Base-by-base conservation (phyloP, 2,888 invertebrate genomes). In the Micoletzkya japonica region DNA sequence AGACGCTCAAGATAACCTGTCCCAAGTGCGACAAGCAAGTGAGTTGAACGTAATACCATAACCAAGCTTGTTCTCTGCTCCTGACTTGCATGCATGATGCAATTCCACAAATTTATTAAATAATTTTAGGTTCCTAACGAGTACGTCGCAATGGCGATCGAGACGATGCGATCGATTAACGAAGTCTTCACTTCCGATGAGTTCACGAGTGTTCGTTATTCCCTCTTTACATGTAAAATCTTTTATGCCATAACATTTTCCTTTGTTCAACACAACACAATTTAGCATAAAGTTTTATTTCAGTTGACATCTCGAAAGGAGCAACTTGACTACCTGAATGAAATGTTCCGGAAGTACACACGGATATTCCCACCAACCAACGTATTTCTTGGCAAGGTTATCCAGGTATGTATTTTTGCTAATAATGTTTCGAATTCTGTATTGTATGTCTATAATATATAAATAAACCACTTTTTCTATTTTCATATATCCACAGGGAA, bases 161-260 rank as follows among this genome's bases (percentile, higher is more conserved):
- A 70, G 20, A 73, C 73, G 28, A 82, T 82, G 82, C 71, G 77
- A 6, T 76, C 71, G 37, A 74, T 82, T n/a, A 77, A 76, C 50
- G 72, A 72, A n/a, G 56, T 77, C 34, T 59, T 81, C 39, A 71
- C 73, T 10, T 72, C 72, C 37, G 71, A 71, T 54, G 75, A 77
- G 52, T 44, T 81, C 10, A 75, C 77, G 32, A 72, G 76, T 67
- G 74, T 74, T 17, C 0, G 20, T 0, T 54, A 26, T 34, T 4
- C 32, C 10, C 54, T 24, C 32, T 10, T 37, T 34, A 3, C 49
- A 14, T 61, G 44, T 44, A 20, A 44, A 44, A 20, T 10, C 20
- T 44, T 17, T 44, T 17, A 44, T n/a, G n/a, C n/a, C n/a, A n/a
- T n/a, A n/a, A n/a, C n/a, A n/a, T 56, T 30, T 4, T 20, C 6